Evolutionary conservation across 2,888 invertebrate species (phyloP).

Genomic region (Eutolmus rufibarbis): DNA sequence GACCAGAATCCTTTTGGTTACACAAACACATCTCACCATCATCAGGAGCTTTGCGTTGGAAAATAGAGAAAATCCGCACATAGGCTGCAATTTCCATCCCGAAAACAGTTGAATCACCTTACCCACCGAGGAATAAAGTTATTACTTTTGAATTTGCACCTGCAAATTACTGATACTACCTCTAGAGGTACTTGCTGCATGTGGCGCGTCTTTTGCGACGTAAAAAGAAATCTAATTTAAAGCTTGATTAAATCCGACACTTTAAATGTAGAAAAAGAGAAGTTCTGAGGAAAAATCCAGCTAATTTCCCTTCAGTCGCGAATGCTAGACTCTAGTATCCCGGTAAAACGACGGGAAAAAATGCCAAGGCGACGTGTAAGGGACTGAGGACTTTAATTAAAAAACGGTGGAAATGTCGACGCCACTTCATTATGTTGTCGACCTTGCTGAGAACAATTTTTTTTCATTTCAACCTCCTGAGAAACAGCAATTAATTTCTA

Average conservation of each 20-base stretch:
- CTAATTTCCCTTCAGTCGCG: neutral
- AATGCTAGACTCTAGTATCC: neutral
- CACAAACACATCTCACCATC: neutral
- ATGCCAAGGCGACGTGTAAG: neutral
- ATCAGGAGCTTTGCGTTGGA: neutral
- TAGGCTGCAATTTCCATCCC: neutral
- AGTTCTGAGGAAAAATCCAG: neutral
- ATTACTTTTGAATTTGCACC: neutral
- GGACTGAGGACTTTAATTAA: slow-evolving; percentile 1
- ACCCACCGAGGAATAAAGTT: neutral
- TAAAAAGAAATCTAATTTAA: neutral
- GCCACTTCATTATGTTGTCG: slow-evolving; percentile 28
- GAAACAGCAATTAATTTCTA: neutral
- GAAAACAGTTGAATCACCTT: neutral
- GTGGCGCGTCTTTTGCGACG: neutral
- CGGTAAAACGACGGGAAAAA: neutral
- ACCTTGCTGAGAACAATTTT: neutral
- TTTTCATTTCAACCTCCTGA: neutral
- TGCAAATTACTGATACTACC: neutral
- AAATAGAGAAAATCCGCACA: neutral
- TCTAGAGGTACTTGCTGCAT: neutral
- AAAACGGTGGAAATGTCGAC: slow-evolving; percentile 11
- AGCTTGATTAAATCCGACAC: neutral
- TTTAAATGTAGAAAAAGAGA: neutral
- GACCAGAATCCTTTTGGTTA: neutral